phyloP scores from a whole-genome alignment of 2,888 invertebrate species.

The Rhodophaea formosa region DNA sequence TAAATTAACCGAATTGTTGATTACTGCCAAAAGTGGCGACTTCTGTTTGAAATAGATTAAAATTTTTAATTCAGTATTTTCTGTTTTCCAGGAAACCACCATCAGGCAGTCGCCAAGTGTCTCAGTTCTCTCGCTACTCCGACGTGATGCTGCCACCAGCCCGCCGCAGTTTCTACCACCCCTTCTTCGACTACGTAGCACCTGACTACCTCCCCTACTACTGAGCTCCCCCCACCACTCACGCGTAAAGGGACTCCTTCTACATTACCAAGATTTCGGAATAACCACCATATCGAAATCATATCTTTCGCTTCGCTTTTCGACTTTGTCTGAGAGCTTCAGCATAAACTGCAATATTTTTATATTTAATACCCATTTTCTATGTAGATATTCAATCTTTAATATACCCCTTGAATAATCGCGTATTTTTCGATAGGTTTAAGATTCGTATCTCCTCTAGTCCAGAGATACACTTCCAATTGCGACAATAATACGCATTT shows the following conservation, averaged over 20 bases:
- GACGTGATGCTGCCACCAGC: slow-evolving; percentile 68
- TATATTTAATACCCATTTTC: slow-evolving; percentile 61
- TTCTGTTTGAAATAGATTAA: no score
- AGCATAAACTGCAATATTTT: slow-evolving; percentile 56
- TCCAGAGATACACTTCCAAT: slow-evolving; percentile 43
- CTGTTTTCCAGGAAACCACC: slow-evolving; percentile 61
- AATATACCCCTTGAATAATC: slow-evolving; percentile 58
- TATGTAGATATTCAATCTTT: slow-evolving; percentile 62
- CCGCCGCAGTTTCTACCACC: slow-evolving; percentile 64
- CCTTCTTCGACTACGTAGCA: slow-evolving; percentile 57
- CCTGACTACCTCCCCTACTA: slow-evolving; percentile 67
- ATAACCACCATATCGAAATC: slow-evolving; percentile 64
- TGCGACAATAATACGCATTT: slow-evolving; percentile 60
- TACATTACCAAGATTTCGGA: slow-evolving; percentile 42
- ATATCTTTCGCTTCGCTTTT: slow-evolving; percentile 72
- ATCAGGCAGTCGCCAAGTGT: slow-evolving; percentile 67
- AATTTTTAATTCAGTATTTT: background rate
- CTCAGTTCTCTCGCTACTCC: slow-evolving; percentile 75
- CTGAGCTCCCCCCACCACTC: slow-evolving; percentile 47
- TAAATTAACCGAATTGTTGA: no score
- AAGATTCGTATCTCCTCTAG: slow-evolving; percentile 45
- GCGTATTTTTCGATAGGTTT: slow-evolving; percentile 72
- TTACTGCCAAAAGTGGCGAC: no score
- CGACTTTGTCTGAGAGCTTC: slow-evolving; percentile 37
- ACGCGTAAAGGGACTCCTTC: slow-evolving; percentile 42